Percentiles rank a stretch among this genome's conserved stretches.
phyloP scores from a whole-genome alignment of 2,113 vertebrate species.

The Mystacornis crossleyi region DNA sequence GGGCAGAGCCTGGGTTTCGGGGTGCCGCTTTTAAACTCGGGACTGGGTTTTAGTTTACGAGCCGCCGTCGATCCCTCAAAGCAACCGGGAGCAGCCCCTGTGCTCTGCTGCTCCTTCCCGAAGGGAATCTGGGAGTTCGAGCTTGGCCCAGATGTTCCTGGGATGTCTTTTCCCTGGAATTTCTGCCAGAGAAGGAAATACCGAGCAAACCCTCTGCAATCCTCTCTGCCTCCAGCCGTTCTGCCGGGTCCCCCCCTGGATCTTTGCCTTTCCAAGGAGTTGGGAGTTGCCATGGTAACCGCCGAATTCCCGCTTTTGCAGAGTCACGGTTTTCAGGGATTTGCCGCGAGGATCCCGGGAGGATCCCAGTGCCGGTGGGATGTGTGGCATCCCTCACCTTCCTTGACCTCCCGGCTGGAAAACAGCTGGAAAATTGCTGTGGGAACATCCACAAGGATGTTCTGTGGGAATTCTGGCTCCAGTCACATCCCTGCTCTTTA shows the following conservation, averaged over 20 bases:
- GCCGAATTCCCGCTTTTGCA: not conserved
- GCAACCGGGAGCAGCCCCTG: rapidly evolving
- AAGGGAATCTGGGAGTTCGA: not conserved
- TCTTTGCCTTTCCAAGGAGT: not conserved
- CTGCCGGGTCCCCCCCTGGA: not conserved
- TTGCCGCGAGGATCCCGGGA: not conserved
- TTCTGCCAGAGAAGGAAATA: not conserved
- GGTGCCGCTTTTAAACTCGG: not conserved
- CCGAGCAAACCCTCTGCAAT: not conserved
- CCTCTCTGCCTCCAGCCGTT: not conserved
- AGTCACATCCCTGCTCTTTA: not conserved
- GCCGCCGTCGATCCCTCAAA: rapidly evolving
- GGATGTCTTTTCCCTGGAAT: not conserved
- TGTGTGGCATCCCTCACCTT: not conserved
- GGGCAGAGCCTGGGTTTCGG: not conserved
- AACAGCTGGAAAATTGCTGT: rapidly evolving
- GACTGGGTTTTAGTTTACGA: not conserved
- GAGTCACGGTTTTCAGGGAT: not conserved
- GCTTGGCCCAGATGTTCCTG: rapidly evolving
- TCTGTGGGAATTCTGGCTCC: not conserved
- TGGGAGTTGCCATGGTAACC: not conserved
- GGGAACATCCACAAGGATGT: rapidly evolving
- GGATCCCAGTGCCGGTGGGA: not conserved
- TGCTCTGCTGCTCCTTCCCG: not conserved
- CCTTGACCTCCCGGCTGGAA: not conserved